Conservation (phyloP, 2,113 vertebrate genomes). For the Nesogale talazaci region DNA sequence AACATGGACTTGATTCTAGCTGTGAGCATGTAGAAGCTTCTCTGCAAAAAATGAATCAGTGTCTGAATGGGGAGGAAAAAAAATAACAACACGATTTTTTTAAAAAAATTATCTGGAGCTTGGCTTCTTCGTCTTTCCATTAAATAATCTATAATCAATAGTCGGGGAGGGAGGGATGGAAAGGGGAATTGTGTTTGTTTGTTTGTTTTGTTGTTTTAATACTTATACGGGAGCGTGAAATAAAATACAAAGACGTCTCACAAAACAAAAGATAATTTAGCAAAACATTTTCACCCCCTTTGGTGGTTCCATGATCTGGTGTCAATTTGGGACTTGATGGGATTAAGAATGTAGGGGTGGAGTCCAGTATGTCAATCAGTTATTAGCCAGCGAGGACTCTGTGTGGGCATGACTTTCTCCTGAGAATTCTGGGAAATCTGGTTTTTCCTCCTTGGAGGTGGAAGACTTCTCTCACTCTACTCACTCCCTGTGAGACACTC, state of each 20-base stretch:
- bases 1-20: background rate
- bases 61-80: background rate
- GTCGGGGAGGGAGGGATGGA: too few relatives aligned
- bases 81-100: background rate
- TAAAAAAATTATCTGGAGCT: background rate
- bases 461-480: too few relatives aligned
- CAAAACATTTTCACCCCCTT: background rate
- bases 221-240: background rate
- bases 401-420: too few relatives aligned
- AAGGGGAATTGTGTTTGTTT: background rate
- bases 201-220: background rate
- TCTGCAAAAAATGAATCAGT: constrained; percentile 7
- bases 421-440: too few relatives aligned
- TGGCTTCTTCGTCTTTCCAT: background rate
- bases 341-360: too few relatives aligned
- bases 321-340: too few relatives aligned
- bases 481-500: too few relatives aligned
- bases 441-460: too few relatives aligned
- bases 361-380: too few relatives aligned
- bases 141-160: background rate
- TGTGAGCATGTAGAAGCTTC: background rate
- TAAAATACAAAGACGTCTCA: constrained; percentile 34
- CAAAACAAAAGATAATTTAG: background rate
- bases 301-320: background rate
- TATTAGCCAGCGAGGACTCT: too few relatives aligned